These are phyloP conservation scores for Sylvilagus bachmani DNA, from an alignment of 2,113 vertebrate genomes.

Conservation along the genomic window DNA sequence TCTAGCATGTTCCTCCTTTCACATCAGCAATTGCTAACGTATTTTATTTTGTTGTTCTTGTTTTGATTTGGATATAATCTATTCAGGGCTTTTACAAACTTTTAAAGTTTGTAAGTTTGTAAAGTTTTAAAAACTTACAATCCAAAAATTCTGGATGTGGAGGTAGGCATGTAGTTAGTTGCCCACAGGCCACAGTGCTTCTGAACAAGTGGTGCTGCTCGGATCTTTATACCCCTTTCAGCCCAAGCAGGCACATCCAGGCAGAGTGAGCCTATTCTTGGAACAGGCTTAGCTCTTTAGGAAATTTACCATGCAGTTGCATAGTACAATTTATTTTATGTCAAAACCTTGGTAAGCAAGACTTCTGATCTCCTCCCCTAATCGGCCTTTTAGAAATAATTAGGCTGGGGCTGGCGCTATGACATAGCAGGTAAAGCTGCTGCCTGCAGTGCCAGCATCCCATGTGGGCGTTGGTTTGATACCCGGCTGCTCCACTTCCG, in stretches of 20 bases:
- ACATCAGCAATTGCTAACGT: background rate
- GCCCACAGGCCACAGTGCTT: background rate
- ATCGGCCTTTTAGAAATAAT: slow-evolving; percentile 46
- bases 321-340: slow-evolving; percentile 55
- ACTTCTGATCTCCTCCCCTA: slow-evolving; percentile 41
- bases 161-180: background rate
- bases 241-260: background rate
- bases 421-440: no score
- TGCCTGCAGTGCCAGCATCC: no score
- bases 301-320: slow-evolving; percentile 14
- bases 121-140: no score
- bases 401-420: no score
- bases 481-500: no score
- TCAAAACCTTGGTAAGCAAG: slow-evolving; percentile 49
- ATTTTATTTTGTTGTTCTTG: background rate
- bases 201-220: background rate
- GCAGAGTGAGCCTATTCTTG: background rate
- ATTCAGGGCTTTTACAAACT: background rate
- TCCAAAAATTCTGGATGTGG: slow-evolving; percentile 45
- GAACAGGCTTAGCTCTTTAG: background rate
- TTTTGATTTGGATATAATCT: background rate
- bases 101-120: no score
- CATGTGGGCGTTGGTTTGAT: no score
- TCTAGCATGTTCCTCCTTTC: background rate
- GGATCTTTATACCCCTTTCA: slow-evolving; percentile 31